These are phyloP conservation scores for Caenorhabditis latens DNA, from an alignment of 1,140 invertebrate species.

Conservation along the genomic window DNA sequence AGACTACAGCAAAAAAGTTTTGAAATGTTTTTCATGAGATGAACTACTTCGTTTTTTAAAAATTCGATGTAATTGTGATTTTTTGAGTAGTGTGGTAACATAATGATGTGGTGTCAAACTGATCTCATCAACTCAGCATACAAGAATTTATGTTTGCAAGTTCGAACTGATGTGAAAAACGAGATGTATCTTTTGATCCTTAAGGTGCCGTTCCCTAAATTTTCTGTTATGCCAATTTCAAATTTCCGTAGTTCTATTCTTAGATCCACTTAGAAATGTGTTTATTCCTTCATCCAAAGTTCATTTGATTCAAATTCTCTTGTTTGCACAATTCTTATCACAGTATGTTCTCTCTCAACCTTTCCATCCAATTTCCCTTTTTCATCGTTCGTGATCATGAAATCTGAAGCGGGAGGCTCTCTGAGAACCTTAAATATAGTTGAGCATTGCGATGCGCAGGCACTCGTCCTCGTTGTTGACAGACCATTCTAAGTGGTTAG, in stretches of 20 bases:
- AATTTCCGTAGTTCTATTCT: no score
- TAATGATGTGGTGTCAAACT: no score
- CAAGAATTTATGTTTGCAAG: no score
- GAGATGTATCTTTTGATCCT: no score
- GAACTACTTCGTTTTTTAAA: no score
- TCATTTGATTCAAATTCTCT: conserved; percentile 9
- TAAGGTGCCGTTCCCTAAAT: neutral
- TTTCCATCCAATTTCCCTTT: neutral
- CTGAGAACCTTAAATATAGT: conserved; percentile 53
- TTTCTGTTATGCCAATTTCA: no score
- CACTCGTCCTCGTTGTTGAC: conserved; percentile 27
- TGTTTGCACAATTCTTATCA: conserved; percentile 46
- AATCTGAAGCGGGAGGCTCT: conserved; percentile 25
- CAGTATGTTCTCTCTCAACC: conserved; percentile 34
- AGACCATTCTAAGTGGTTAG: conserved; percentile 61
- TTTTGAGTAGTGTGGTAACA: no score
- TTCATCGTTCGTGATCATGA: conserved; percentile 41
- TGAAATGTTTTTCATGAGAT: no score
- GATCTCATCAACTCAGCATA: no score
- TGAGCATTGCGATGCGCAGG: conserved; percentile 51
- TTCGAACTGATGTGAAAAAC: no score
- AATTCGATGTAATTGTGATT: no score
- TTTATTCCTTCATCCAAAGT: neutral
- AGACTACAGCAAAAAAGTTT: neutral
- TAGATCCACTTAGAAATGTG: neutral